These are phyloP conservation scores for Microctenopoma stevenorrisi DNA, from an alignment of 2,797 vertebrate genomes.

Conservation along the genomic window DNA sequence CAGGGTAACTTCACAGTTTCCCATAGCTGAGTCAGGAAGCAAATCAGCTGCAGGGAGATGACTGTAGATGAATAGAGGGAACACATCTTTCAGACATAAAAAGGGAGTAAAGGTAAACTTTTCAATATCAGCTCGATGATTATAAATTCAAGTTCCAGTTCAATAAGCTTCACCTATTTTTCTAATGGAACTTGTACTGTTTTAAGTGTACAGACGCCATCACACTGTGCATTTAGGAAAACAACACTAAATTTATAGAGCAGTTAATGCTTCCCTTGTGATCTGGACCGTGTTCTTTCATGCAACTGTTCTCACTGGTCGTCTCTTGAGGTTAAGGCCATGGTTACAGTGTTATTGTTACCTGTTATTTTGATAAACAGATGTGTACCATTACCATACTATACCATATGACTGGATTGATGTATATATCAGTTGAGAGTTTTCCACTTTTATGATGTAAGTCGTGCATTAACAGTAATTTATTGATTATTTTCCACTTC, in stretches of 20 bases:
- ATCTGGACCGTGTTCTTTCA: constrained; percentile 70
- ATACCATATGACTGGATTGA: too few species aligned
- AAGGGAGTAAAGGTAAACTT: constrained; percentile 13
- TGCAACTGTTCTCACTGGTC: constrained; percentile 52
- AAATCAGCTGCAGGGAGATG: constrained; percentile 65
- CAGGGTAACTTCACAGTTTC: constrained; percentile 78
- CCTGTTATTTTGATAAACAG: constrained; percentile 71
- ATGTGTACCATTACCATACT: constrained; percentile 20
- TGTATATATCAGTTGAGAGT: too few species aligned
- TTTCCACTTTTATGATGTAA: too few species aligned
- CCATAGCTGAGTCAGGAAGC: constrained; percentile 76
- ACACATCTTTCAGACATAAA: constrained; percentile 30
- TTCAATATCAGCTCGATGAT: background rate
- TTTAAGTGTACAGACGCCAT: background rate
- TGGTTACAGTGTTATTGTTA: constrained; percentile 72
- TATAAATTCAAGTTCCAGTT: background rate
- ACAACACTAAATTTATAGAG: constrained; percentile 51
- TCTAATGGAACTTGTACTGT: background rate
- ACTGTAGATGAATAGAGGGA: constrained; percentile 62
- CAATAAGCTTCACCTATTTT: background rate
- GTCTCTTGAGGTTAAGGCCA: constrained; percentile 54
- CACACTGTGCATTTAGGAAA: constrained; percentile 19
- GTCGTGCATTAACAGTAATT: constrained; percentile 48
- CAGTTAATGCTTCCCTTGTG: constrained; percentile 64
- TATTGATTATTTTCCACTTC: constrained; percentile 33